These are phyloP conservation scores for Macropis europaea DNA, from an alignment of 2,888 invertebrate species.

Conservation along the genomic window DNA sequence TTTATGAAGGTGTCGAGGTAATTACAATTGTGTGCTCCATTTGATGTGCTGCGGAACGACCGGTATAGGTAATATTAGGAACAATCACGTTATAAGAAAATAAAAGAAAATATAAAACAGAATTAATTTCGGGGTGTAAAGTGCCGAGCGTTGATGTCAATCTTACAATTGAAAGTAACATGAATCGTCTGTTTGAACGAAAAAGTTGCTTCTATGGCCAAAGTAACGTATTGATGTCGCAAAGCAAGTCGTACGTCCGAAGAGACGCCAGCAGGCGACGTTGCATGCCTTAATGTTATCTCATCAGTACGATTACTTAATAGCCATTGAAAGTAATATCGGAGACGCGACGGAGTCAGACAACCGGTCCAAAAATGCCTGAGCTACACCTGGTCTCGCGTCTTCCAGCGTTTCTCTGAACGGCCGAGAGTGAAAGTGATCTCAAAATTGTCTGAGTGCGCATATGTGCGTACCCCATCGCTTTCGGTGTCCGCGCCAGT, in stretches of 20 bases:
- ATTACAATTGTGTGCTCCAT: too few species aligned
- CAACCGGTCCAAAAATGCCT: constrained; percentile 28
- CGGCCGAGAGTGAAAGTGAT: constrained; percentile 77
- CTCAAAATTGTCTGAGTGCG: constrained; percentile 69
- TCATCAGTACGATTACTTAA: constrained; percentile 46
- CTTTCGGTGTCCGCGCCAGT: constrained; percentile 2
- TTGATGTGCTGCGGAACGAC: too few species aligned
- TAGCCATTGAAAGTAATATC: constrained; percentile 37
- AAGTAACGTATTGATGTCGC: background rate
- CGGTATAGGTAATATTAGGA: too few species aligned
- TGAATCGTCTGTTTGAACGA: background rate
- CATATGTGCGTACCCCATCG: background rate
- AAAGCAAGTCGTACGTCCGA: background rate
- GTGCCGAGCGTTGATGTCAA: too few species aligned
- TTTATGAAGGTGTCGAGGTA: too few species aligned
- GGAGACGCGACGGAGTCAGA: constrained; percentile 14
- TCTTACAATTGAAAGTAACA: too few species aligned
- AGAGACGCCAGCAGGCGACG: background rate
- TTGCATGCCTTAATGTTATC: constrained; percentile 25
- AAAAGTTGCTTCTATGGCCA: too few species aligned
- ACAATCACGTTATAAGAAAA: too few species aligned
- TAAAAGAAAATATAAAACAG: too few species aligned
- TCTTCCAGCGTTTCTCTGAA: constrained; percentile 63
- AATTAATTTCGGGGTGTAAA: too few species aligned
- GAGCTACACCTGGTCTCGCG: constrained; percentile 11